Evolutionary conservation across 2,113 vertebrate genomes (phyloP), one percentile per base, ranked within the genome.

Genomic region (Eonycteris spelaea): DNA sequence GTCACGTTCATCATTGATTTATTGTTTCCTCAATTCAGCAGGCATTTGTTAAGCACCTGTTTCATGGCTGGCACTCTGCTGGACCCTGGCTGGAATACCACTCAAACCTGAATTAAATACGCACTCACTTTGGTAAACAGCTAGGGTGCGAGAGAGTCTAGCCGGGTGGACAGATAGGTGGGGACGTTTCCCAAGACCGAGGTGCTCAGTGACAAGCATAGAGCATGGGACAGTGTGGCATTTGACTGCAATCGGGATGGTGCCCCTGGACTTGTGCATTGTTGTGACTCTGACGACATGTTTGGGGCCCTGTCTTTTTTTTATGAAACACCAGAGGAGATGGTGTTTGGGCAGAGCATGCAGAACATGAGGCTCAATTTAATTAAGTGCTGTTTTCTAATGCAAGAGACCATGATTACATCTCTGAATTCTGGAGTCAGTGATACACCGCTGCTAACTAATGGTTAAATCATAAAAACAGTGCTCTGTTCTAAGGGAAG

Each of bases 401-500:
- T 16, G 15, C 38, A 16, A 82, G 90, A 90, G 73, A 51, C 30
- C 18, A 30, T 59, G 43, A 67, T 77, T 55, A 43, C 9, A 57
- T 9, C 2, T 57, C n/a, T 73, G 74, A 67, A 38, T 86, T 88
- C 55, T 83, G 48, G 33, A 73, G 80, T 18, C 2, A 1, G 21
- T 73, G 14, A 95, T 70, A 61, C 1, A 14, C 12, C 53, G 65
- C 77, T 86, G 87, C 90, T 77, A 14, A 86, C 82, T 89, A 96
- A 95, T 22, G 18, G 97, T 97, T 97, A 96, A 95, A 63, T 83
- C 67, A 67, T 35, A 96, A 94, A 85, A 61, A 70, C 71, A 87
- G 78, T 14, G 57, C 92, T 97, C 40, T 86, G 73, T 92, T 92
- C 85, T 96, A 22, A 78, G 61, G 65, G 53, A 93, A 95, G 26